These are phyloP conservation scores for Hylaea fasciaria DNA, from an alignment of 2,888 invertebrate genomes.

Conservation along the genomic window DNA sequence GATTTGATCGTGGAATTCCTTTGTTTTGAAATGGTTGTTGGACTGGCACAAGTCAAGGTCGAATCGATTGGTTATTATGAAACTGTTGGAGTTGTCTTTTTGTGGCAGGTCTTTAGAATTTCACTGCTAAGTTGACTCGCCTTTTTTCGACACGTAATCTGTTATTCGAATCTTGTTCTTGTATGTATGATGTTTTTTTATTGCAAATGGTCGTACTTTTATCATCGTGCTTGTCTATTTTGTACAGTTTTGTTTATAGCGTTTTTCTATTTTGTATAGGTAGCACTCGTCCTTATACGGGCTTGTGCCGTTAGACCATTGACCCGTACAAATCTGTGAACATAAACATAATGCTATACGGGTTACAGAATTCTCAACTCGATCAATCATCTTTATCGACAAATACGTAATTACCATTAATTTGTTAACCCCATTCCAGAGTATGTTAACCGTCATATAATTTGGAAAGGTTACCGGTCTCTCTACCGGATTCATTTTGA, in stretches of 20 bases:
- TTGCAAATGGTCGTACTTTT: too few species aligned
- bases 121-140: background rate
- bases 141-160: too few species aligned
- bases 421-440: slow-evolving; percentile 50
- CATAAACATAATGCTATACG: slow-evolving; percentile 17
- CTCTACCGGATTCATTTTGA: slow-evolving; percentile 51
- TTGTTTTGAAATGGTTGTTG: slow-evolving; percentile 64
- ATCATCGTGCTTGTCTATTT: background rate
- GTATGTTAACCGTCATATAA: slow-evolving; percentile 54
- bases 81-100: slow-evolving; percentile 6
- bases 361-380: slow-evolving; percentile 28
- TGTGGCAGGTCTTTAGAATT: background rate
- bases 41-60: slow-evolving; percentile 45
- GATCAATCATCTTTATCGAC: slow-evolving; percentile 50
- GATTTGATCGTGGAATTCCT: slow-evolving; percentile 74
- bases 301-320: slow-evolving; percentile 9
- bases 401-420: slow-evolving; percentile 49
- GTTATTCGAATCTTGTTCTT: background rate
- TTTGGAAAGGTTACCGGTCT: slow-evolving; percentile 48
- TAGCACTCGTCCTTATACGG: background rate
- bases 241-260: background rate
- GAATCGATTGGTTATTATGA: slow-evolving; percentile 35
- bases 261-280: slow-evolving; percentile 9
- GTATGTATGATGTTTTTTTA: too few species aligned
- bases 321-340: slow-evolving; percentile 15